phyloP scores from a whole-genome alignment of 2,113 vertebrate genomes.

The Gracilinanus agilis region DNA sequence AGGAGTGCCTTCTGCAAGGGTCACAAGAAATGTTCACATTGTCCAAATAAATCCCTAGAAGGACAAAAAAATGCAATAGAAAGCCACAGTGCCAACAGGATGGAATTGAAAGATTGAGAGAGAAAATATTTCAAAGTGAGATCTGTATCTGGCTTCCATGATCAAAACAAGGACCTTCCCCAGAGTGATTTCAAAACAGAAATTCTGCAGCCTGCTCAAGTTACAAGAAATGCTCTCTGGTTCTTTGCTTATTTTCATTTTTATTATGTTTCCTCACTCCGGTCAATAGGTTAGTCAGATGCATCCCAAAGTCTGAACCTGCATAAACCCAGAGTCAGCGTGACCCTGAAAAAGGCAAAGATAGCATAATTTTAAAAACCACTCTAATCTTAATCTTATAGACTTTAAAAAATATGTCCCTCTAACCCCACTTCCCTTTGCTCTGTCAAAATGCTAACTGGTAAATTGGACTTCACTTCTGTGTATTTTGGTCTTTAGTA shows the following conservation, averaged over 20 bases:
- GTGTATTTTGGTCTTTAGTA: slow-evolving; percentile 7
- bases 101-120: background rate
- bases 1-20: background rate
- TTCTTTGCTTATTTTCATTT: slow-evolving; percentile 6
- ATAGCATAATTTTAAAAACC: background rate
- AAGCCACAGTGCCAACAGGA: background rate
- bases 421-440: background rate
- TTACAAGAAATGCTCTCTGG: background rate
- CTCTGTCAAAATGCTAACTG: background rate
- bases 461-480: slow-evolving; percentile 1
- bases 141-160: background rate
- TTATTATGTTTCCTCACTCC: background rate
- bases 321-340: background rate
- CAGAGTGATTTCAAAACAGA: background rate
- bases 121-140: background rate
- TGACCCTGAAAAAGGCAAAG: background rate
- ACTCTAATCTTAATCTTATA: slow-evolving; percentile 29
- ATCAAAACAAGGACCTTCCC: background rate
- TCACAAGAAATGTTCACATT: background rate
- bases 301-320: background rate
- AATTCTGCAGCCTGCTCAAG: slow-evolving; percentile 3
- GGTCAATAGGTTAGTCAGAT: slow-evolving; percentile 8
- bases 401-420: background rate
- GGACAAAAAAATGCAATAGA: background rate
- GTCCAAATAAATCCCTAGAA: background rate